Evolutionary conservation across 2,888 invertebrate genomes (phyloP), one percentile per base, ranked within the genome.

Genomic region (Fragum sueziense): DNA sequence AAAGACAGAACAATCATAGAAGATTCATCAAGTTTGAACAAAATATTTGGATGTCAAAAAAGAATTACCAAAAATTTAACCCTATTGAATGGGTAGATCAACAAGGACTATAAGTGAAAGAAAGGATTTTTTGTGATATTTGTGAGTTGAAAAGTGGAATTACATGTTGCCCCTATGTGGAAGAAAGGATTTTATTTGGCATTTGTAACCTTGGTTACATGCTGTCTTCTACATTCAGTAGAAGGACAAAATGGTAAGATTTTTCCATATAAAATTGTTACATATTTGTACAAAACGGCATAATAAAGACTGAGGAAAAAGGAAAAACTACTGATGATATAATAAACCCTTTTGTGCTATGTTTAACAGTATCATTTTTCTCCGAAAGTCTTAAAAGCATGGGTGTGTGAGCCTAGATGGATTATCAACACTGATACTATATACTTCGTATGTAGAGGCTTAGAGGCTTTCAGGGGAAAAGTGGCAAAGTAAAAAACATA

Each of bases 111-210:
- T n/a, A n/a, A n/a, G n/a, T 57, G 9, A 22, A 57, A 3, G n/a
- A 11, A 57, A 57, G 57, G 57, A 20, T 11, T 11, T 6, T 52
- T 52, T 22, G 22, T 17, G n/a, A n/a, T n/a, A 9, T 37, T 37
- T 6, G n/a, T 52, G 52, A 11, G 52, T 17, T 52, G 52, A 57
- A 29, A 29, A 6, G 31, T 61, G 61, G 6, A 41, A 41, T 22
- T 65, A 22, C 65, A 65, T 65, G 61, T 61, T 31, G 41, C 37
- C 65, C 65, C 11, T 65, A 65, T 65, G 65, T 65, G 65, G 65
- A 65, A 37, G 41, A 65, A 65, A 65, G 25, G 41, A 9, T 27
- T 22, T 25, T 41, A 20, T 34, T 25, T 37, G 65, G 27, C 41
- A n/a, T 37, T 41, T 22, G 65, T 65, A 41, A 65, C 65, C 65